Conservation (phyloP, 2,888 invertebrate species). For the Amorpha juglandis region DNA sequence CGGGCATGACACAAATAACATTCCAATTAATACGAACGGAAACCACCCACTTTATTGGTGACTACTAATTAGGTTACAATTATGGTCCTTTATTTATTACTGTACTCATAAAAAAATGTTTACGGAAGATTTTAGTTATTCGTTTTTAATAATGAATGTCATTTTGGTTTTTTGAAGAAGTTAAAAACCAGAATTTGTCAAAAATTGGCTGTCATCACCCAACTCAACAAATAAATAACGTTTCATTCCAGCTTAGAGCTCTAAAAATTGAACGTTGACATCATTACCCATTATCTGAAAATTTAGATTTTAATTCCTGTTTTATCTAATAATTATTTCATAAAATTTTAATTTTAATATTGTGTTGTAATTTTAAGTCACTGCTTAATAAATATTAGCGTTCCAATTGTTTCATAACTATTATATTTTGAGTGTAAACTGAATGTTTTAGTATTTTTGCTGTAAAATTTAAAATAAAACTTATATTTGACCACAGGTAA, state of each 20-base stretch:
- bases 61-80: conserved; percentile 17
- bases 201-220: conserved; percentile 63
- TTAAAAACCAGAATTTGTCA: conserved; percentile 65
- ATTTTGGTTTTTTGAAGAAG: conserved; percentile 50
- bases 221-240: conserved; percentile 57
- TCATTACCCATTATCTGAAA: too few species aligned
- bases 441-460: background rate
- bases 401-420: too few species aligned
- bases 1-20: conserved; percentile 75
- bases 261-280: too few species aligned
- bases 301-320: too few species aligned
- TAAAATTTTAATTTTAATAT: too few species aligned
- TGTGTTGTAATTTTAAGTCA: too few species aligned
- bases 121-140: conserved; percentile 20
- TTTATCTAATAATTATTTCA: too few species aligned
- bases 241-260: too few species aligned
- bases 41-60: conserved; percentile 73
- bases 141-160: conserved; percentile 41
- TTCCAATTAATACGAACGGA: conserved; percentile 53
- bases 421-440: background rate
- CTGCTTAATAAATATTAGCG: too few species aligned
- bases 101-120: conserved; percentile 4
- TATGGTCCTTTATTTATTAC: background rate
- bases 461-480: background rate
- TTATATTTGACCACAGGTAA: background rate